These are phyloP conservation scores for Amphiprion ocellaris DNA, from an alignment of 2,113 vertebrate species.

Conservation along the genomic window DNA sequence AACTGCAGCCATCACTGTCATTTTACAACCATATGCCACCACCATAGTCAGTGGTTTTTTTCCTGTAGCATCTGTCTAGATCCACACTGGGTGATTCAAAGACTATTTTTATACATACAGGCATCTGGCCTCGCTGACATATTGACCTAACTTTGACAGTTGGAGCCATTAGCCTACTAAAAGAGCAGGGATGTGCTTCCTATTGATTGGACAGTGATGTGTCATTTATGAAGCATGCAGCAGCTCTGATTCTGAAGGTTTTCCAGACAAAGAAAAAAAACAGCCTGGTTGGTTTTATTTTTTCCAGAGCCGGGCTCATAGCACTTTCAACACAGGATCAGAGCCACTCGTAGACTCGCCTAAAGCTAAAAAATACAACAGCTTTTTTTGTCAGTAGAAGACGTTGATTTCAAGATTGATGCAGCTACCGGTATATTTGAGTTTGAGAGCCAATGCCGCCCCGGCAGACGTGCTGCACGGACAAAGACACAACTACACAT, in stretches of 20 bases:
- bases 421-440: background rate
- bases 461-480: background rate
- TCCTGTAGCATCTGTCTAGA: background rate
- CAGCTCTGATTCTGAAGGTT: slow-evolving; percentile 17
- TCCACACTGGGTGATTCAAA: slow-evolving; percentile 6
- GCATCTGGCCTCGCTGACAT: slow-evolving; percentile 26
- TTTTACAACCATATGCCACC: background rate
- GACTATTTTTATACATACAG: slow-evolving; percentile 34
- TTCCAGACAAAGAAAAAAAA: background rate
- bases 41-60: slow-evolving; percentile 1
- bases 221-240: slow-evolving; percentile 45
- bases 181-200: slow-evolving; percentile 54
- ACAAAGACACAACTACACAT: slow-evolving; percentile 3
- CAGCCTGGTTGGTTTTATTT: background rate
- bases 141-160: slow-evolving; percentile 48
- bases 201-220: slow-evolving; percentile 60
- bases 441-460: slow-evolving; percentile 15
- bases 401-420: slow-evolving; percentile 1
- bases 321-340: slow-evolving; percentile 28
- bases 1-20: background rate
- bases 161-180: slow-evolving; percentile 66
- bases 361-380: background rate
- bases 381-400: background rate
- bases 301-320: background rate
- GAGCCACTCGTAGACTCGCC: slow-evolving; percentile 10